A percentile compares a stretch with the other conserved stretches of the same genome.
Conservation (phyloP, 2,797 vertebrate genomes). For the Thaleichthys pacificus region DNA sequence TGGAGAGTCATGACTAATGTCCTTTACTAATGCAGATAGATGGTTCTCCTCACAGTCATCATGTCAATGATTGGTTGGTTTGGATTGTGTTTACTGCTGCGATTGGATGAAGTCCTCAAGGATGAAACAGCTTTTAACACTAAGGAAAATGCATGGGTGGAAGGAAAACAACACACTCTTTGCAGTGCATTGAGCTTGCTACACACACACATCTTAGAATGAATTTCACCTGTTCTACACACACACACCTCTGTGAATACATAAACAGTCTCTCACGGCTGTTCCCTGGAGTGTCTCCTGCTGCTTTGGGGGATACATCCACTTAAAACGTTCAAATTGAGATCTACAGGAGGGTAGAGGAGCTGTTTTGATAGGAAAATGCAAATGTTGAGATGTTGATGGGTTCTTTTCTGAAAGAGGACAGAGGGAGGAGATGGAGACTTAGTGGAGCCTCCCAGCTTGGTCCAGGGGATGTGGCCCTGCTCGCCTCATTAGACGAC, state of each 20-base stretch:
- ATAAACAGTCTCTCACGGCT: conserved; percentile 58
- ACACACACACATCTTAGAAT: conserved; percentile 12
- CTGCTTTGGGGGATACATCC: background rate
- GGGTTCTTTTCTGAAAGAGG: no score
- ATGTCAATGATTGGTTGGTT: conserved; percentile 49
- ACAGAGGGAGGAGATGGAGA: no score
- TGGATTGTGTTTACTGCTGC: conserved; percentile 31
- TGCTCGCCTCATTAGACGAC: conserved; percentile 72
- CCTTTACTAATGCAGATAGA: conserved; percentile 27
- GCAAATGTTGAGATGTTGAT: no score
- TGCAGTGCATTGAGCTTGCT: conserved; percentile 18
- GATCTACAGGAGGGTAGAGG: no score
- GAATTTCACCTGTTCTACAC: conserved; percentile 21
- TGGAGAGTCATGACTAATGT: background rate
- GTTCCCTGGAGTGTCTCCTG: conserved; percentile 54
- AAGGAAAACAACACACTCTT: conserved; percentile 1
- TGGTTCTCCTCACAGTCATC: conserved; percentile 37
- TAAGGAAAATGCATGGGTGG: conserved; percentile 18
- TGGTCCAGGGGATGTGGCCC: conserved; percentile 44
- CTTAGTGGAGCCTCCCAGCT: no score
- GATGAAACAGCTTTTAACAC: conserved; percentile 13
- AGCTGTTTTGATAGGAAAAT: no score
- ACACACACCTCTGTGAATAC: conserved; percentile 29
- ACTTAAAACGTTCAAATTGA: no score
- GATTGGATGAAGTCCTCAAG: conserved; percentile 13